A percentile compares a stretch with the other conserved stretches of the same genome.
phyloP scores from a whole-genome alignment of 2,888 invertebrate species.

The Standfussiana lucernea region DNA sequence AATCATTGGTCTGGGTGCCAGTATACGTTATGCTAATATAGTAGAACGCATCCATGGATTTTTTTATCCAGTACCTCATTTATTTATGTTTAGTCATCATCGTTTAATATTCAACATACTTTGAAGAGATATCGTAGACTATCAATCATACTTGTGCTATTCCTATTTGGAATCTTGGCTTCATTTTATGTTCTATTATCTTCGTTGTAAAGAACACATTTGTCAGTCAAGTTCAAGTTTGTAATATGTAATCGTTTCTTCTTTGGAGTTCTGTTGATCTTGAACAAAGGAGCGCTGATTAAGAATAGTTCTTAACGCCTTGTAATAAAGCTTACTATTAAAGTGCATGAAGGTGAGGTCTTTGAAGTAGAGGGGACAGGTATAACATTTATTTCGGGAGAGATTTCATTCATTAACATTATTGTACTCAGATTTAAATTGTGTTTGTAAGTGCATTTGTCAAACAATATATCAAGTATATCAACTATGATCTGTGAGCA shows the following conservation, averaged over 20 bases:
- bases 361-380: slow-evolving; percentile 38
- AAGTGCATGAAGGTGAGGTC: neutral
- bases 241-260: slow-evolving; percentile 64
- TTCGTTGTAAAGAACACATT: slow-evolving; percentile 66
- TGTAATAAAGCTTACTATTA: slow-evolving; percentile 31
- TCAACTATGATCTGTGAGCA: slow-evolving; percentile 59
- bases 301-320: slow-evolving; percentile 27
- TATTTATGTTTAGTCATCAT: slow-evolving; percentile 87
- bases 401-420: slow-evolving; percentile 70
- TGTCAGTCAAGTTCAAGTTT: slow-evolving; percentile 72
- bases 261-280: slow-evolving; percentile 35
- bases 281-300: slow-evolving; percentile 6
- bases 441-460: slow-evolving; percentile 71
- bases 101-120: slow-evolving; percentile 84
- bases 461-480: slow-evolving; percentile 65
- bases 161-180: slow-evolving; percentile 51
- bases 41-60: slow-evolving; percentile 69
- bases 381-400: slow-evolving; percentile 56
- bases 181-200: slow-evolving; percentile 68
- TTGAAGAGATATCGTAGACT: slow-evolving; percentile 80
- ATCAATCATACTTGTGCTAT: slow-evolving; percentile 83
- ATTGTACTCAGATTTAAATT: slow-evolving; percentile 70
- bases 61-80: slow-evolving; percentile 82
- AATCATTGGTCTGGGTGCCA: slow-evolving; percentile 70
- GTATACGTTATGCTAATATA: slow-evolving; percentile 78